Conservation (phyloP, 2,888 invertebrate species). For the Chaetogeoica ovagalla region DNA sequence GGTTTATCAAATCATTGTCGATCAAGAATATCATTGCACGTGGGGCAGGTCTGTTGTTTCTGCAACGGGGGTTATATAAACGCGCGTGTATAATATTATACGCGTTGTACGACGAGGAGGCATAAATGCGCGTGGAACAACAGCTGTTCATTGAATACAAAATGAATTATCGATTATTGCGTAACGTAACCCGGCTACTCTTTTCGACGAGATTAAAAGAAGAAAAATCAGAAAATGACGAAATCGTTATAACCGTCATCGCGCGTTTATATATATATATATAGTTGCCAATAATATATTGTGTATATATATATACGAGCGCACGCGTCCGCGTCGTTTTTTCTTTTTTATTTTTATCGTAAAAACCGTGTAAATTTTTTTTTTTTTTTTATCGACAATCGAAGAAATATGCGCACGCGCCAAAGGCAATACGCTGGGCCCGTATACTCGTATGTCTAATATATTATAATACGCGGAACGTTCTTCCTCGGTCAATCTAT, state of each 20-base stretch:
- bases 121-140: no score
- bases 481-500: conserved; percentile 16
- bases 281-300: neutral
- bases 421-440: neutral
- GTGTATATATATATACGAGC: neutral
- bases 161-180: neutral
- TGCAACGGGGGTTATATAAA: no score
- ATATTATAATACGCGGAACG: neutral
- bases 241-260: no score
- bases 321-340: neutral
- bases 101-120: no score
- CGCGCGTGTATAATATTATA: no score
- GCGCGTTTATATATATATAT: neutral
- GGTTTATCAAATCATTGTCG: no score
- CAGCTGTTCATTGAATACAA: neutral
- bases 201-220: neutral
- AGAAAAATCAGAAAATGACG: neutral
- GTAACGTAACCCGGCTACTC: neutral
- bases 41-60: no score
- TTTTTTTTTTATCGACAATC: neutral
- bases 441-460: no score
- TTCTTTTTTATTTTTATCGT: neutral
- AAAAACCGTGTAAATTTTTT: neutral
- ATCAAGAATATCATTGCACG: no score
- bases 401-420: neutral